Evolutionary conservation across 2,113 vertebrate species (phyloP).

Genomic region (Perca schrenkii): DNA sequence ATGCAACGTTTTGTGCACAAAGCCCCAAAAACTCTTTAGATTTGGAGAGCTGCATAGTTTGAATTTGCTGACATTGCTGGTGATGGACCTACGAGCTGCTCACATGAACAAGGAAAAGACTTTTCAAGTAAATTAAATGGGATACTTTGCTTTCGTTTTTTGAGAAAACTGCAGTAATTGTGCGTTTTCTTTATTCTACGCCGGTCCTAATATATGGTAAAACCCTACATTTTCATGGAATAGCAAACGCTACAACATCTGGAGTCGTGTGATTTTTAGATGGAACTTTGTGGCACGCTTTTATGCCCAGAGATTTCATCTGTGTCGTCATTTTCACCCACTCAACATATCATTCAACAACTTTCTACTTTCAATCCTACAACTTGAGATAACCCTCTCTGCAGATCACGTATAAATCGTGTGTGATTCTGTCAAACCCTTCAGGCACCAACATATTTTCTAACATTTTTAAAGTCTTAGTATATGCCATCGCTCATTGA

Average conservation of each 20-base stretch:
- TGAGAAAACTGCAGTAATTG: not conserved
- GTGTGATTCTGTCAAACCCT: not conserved
- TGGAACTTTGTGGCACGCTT: not conserved
- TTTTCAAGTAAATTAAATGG: not conserved
- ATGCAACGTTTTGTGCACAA: slow-evolving; percentile 23
- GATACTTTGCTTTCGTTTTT: slow-evolving; percentile 9
- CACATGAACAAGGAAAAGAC: not conserved
- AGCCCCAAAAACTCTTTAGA: not conserved
- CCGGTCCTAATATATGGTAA: not conserved
- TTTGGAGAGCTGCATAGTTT: slow-evolving; percentile 13
- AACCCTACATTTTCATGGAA: not conserved
- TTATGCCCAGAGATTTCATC: not conserved
- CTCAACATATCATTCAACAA: not conserved
- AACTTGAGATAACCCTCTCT: slow-evolving; percentile 11
- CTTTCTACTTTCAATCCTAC: slow-evolving; percentile 35
- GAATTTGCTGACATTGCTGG: slow-evolving; percentile 29
- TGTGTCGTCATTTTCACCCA: not conserved
- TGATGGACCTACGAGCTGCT: slow-evolving; percentile 37
- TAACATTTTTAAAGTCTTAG: not conserved
- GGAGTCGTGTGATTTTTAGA: not conserved
- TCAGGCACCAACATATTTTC: not conserved
- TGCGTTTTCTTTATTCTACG: not conserved
- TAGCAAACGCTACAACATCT: not conserved
- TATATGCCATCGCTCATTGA: slow-evolving; percentile 17
- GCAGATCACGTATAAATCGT: not conserved